Evolutionary conservation across 2,888 invertebrate species (phyloP), one percentile per base, ranked within the genome.

Genomic region (Drosophila infuscata): DNA sequence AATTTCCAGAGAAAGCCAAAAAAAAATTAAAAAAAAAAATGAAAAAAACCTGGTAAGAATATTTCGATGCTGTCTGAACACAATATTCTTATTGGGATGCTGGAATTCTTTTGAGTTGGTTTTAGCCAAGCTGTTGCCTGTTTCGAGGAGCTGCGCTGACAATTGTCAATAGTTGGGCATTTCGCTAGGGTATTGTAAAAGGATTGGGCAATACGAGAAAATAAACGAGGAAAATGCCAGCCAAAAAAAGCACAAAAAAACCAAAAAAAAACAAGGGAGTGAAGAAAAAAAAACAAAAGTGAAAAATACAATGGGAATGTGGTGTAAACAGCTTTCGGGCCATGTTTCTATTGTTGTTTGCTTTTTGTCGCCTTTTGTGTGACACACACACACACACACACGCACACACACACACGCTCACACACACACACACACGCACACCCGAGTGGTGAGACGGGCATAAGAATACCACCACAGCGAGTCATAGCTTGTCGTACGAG

Each of bases 341-440:
- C 74, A 59, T 79, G 79, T 79, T 76, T 64, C 76, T 74, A 76
- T 81, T 79, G 81, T 81, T 80, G 74, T 76, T 81, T 76, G 80
- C 65, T 69, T 76, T 76, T 69, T 76, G 77, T 65, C 68, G 76
- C 77, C 62, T 66, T 65, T 63, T 67, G 77, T 74, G 59, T 65
- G 58, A 58, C 64, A 72, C 59, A 58, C 57, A 53, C 63, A 52
- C 36, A 58, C 52, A 64, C 43, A 66, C 61, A 63, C 33, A 29
- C 30, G 35, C 51, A 51, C 51, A 51, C 12, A 51, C 25, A 48
- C 46, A 33, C 33, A 33, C 38, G 17, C 38, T 54, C 52, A 64
- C 53, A 62, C 58, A 66, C 35, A 36, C 25, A 43, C 52, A 53
- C 52, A 52, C 20, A 52, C 48, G 29, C 48, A 15, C n/a, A n/a